Evolutionary conservation across 2,888 invertebrate species (phyloP), one percentile per base, ranked within the genome.

Genomic region (Diogma glabrata): DNA sequence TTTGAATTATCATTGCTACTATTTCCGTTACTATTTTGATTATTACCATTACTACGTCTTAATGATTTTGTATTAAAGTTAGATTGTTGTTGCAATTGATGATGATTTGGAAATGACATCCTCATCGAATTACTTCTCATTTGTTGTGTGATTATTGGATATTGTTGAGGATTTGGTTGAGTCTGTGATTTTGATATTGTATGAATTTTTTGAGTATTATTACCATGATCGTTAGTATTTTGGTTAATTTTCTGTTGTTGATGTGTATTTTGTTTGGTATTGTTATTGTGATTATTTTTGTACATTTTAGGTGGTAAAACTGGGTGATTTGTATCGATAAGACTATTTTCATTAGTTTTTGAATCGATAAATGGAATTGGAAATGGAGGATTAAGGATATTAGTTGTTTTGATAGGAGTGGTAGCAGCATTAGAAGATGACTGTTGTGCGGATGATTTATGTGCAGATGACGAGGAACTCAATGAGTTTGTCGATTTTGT

Each of bases 271-370:
- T 55, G 22, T 16, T 46, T 46, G 12, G 4, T 33, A 47, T 28
- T 20, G 55, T 49, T 47, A 55, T 47, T 56, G 60, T 64, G 64
- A 58, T 65, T 60, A 57, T 64, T 66, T 62, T 70, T 70, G 58
- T 69, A 67, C 58, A 70, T 63, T 65, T 70, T 70, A 60, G 70
- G 70, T 64, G 70, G 70, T 62, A 70, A 62, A 53, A 63, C 64
- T 55, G 66, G 66, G 59, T 65, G 64, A 49, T 64, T 61, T 58
- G 56, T 47, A 55, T 54, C 53, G 54, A 54, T 22, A 49, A 19
- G 53, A 38, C 51, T 50, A 14, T 54, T 54, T 3, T 43, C 23
- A 22, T 20, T 53, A 47, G 51, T 50, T 55, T 56, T 49, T 53
- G 58, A 56, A 36, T 57, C 56, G 17, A 57, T 55, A 19, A 57